Evolutionary conservation across 2,113 vertebrate genomes (phyloP), one percentile per base, ranked within the genome.

Genomic region (Hystrix cristata): DNA sequence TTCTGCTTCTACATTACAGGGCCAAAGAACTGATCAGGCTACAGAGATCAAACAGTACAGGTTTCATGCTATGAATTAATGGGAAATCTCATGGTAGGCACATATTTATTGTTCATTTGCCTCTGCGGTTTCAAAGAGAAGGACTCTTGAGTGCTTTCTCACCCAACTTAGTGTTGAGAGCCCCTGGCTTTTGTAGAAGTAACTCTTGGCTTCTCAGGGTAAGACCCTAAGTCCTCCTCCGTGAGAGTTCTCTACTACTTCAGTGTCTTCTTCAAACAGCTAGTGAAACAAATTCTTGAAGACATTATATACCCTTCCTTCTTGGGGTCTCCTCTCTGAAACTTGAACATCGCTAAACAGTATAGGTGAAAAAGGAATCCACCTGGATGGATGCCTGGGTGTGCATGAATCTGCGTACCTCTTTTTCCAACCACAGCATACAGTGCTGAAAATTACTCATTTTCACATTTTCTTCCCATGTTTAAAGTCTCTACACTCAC

Each of bases 401-500:
- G 65, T 29, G 10, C 23, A 34, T 43, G 46, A 87, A 51, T 85
- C 34, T 29, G 13, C 27, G 13, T 55, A 46, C 59, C 29, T 16
- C 55, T 76, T 53, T 82, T 90, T 55, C 51, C 19, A 65, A 13
- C 94, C 48, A 4, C 65, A 34, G 15, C 13, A 55, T 16, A 38
- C 0, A 27, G 8, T 76, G 38, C 14, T 62, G 64, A 91, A 62
- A 8, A n/a, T n/a, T 13, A 55, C 18, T 80, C 38, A 10, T 60
- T 71, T 93, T 92, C n/a, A 23, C 38, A 51, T 93, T 87, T 80
- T 65, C 21, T 87, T 31, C 60, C 15, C 53, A 25, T 64, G 51
- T 53, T 96, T 94, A 87, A 90, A 69, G 14, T 85, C 27, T 90
- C 51, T 48, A 48, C 62, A 90, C 23, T 55, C 95, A 46, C 21